phyloP scores from a whole-genome alignment of 2,113 vertebrate species.

The Butorides virescens region DNA sequence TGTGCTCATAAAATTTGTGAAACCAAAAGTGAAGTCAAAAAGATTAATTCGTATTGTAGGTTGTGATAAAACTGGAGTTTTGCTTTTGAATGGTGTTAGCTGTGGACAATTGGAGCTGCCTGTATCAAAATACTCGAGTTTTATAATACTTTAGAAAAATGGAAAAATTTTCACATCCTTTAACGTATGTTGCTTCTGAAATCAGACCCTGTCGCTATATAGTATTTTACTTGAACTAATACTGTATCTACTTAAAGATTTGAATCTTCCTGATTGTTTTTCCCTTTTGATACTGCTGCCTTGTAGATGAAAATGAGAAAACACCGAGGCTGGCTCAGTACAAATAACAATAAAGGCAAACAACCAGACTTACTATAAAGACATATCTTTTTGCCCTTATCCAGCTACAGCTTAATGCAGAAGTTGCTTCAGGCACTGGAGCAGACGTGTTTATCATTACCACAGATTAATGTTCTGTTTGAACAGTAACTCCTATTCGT shows the following conservation, averaged over 20 bases:
- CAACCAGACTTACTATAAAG: conserved; percentile 36
- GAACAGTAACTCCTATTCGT: neutral
- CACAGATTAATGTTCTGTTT: conserved; percentile 14
- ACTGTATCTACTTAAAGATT: conserved; percentile 20
- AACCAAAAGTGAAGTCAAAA: neutral
- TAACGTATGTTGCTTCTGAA: conserved; percentile 25
- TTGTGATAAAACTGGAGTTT: neutral
- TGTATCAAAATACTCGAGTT: neutral
- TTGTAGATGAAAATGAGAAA: conserved; percentile 44
- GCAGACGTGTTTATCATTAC: conserved; percentile 25
- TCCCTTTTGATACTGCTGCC: neutral
- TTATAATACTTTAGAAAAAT: neutral
- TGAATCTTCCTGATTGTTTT: conserved; percentile 39
- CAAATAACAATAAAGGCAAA: conserved; percentile 49
- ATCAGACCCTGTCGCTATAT: neutral
- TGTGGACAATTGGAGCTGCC: neutral
- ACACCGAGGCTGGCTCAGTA: neutral
- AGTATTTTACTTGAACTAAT: conserved; percentile 2
- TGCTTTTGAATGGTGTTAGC: neutral
- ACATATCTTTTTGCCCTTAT: conserved; percentile 38
- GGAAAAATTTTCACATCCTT: neutral
- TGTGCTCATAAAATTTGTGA: neutral
- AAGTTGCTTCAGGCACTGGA: conserved; percentile 23
- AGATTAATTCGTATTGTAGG: neutral
- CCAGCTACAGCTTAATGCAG: neutral